These are phyloP conservation scores for Archilochus colubris DNA, from an alignment of 2,113 vertebrate species.

Conservation along the genomic window DNA sequence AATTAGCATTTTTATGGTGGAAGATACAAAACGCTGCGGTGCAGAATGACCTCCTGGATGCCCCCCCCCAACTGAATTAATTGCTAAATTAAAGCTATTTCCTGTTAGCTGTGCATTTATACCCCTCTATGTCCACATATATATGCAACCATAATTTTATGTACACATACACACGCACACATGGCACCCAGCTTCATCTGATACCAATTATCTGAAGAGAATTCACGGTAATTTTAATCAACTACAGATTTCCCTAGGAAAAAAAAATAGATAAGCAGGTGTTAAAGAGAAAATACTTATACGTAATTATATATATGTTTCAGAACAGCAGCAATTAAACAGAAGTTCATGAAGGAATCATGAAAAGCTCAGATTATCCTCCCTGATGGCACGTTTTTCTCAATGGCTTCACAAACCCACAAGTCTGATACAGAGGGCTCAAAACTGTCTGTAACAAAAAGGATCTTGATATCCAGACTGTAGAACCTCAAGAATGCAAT, in stretches of 20 bases:
- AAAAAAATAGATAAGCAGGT: not conserved
- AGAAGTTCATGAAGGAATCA: not conserved
- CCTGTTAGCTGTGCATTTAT: not conserved
- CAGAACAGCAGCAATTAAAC: not conserved
- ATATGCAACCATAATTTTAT: not conserved
- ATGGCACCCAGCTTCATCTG: not conserved
- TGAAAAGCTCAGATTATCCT: not conserved
- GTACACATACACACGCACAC: not conserved
- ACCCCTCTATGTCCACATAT: not conserved
- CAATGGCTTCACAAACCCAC: not conserved
- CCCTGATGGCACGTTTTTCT: not conserved
- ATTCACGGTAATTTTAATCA: slow-evolving; percentile 36
- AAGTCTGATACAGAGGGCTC: not conserved
- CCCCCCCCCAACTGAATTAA: slow-evolving; percentile 11
- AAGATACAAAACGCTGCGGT: not conserved
- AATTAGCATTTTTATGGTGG: slow-evolving; percentile 66
- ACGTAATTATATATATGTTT: not conserved
- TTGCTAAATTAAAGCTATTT: slow-evolving; percentile 28
- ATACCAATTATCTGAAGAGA: slow-evolving; percentile 23
- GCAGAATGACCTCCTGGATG: slow-evolving; percentile 39
- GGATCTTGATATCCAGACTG: rapidly evolving
- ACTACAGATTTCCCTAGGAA: not conserved
- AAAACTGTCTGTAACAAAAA: not conserved
- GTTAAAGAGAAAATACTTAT: slow-evolving; percentile 1
- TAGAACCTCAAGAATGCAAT: not conserved